Evolutionary conservation across 2,888 invertebrate genomes (phyloP).

Genomic region (Caenorhabditis sp.): DNA sequence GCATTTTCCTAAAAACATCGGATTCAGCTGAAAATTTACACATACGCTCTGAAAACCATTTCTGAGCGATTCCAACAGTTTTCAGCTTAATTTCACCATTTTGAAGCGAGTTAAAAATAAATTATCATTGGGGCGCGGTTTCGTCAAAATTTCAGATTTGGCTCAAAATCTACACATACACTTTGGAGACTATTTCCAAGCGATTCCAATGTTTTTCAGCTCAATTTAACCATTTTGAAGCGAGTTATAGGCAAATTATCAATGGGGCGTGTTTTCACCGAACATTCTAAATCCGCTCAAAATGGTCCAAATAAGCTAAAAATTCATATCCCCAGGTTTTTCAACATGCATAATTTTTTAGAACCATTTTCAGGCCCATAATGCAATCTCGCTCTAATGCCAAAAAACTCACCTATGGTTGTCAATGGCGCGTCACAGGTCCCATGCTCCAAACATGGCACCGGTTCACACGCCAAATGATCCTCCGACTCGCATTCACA

Average conservation of each 20-base stretch:
- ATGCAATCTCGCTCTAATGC: background rate
- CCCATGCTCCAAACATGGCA: slow-evolving; percentile 76
- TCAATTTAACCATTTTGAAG: background rate
- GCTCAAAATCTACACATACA: background rate
- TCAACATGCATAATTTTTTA: background rate
- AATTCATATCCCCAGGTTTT: background rate
- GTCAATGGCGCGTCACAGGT: slow-evolving; percentile 75
- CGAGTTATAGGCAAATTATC: slow-evolving; percentile 1
- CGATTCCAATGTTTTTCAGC: background rate
- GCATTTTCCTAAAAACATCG: background rate
- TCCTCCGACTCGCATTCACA: slow-evolving; percentile 78
- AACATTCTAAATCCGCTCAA: background rate
- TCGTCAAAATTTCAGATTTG: background rate
- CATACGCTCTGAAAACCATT: background rate
- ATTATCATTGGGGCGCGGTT: background rate
- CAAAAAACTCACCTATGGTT: slow-evolving; percentile 70
- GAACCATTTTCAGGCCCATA: background rate
- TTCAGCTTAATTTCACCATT: background rate
- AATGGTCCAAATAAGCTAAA: background rate
- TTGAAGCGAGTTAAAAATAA: background rate
- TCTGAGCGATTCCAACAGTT: background rate
- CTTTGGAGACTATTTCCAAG: background rate
- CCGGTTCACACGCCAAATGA: slow-evolving; percentile 72
- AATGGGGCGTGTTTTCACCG: background rate
- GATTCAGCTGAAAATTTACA: slow-evolving; percentile 2